A percentile compares a stretch with the other conserved stretches of the same genome.
These are phyloP conservation scores for Mayetiola destructor DNA, from an alignment of 2,888 invertebrate genomes.

Conservation along the genomic window DNA sequence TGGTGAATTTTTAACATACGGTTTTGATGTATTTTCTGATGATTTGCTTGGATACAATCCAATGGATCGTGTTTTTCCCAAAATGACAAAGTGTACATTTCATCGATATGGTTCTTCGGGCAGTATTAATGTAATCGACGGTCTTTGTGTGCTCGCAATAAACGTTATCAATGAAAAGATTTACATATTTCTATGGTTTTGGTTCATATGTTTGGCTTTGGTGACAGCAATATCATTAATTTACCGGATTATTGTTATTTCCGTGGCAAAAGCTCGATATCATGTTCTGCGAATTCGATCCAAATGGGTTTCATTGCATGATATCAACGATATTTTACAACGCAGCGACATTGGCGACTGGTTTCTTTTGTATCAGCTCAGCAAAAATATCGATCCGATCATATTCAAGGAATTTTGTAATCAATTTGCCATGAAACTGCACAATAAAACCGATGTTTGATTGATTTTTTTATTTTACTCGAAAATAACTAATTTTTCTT, in stretches of 20 bases:
- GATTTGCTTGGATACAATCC: constrained; percentile 70
- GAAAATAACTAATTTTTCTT: no score
- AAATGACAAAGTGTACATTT: constrained; percentile 89
- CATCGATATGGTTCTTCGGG: constrained; percentile 92
- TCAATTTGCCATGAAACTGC: constrained; percentile 44
- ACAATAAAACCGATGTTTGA: no score
- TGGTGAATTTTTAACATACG: constrained; percentile 83
- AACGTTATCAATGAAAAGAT: constrained; percentile 93
- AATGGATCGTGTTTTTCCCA: constrained; percentile 76
- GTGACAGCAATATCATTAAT: constrained; percentile 66
- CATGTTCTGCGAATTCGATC: constrained; percentile 70
- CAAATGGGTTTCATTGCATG: constrained; percentile 58
- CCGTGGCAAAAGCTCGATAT: constrained; percentile 61
- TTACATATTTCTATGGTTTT: constrained; percentile 87
- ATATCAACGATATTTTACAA: constrained; percentile 62
- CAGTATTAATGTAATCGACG: constrained; percentile 79
- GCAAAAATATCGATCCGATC: constrained; percentile 84
- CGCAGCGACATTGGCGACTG: constrained; percentile 80
- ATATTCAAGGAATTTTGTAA: constrained; percentile 75
- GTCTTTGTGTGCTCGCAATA: constrained; percentile 74
- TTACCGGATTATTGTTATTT: constrained; percentile 64
- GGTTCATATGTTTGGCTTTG: constrained; percentile 73
- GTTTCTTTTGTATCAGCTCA: constrained; percentile 82
- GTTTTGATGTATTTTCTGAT: constrained; percentile 74
- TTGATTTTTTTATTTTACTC: no score